Evolutionary conservation across 2,888 invertebrate species (phyloP), one percentile per base, ranked within the genome.

Genomic region (Glaucopsyche alexis): DNA sequence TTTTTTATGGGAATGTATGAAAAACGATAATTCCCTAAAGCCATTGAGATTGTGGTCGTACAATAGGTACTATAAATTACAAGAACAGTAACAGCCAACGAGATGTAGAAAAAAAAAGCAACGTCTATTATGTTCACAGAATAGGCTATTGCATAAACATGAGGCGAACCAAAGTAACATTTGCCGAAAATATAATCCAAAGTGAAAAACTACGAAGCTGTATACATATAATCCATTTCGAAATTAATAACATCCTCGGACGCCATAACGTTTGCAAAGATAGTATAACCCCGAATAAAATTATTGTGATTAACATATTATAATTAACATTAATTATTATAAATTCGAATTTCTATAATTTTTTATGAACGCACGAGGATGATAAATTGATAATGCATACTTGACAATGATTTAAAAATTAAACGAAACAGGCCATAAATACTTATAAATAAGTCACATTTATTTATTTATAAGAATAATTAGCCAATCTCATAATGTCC

Each of bases 201-300:
- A 29, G 47, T 69, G 49, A 47, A 49, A 42, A 49, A 69, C 69
- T 69, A 69, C 47, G n/a, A 69, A 69, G 69, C 69, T 69, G 13
- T 66, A 42, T 65, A n/a, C n/a, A n/a, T n/a, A 65, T 66, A 40
- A 42, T 9, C 14, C 7, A 45, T 69, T 47, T 29, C 49, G 19
- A 69, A 69, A 49, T 7, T 49, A 47, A 69, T 14, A 49, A 29
- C 47, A 69, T 49, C 69, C 47, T 69, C 69, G 29, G 29, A 49
- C 69, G 49, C 13, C 47, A 19, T 69, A 60, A 29, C 38, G 19
- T 29, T 29, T 42, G 42, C 7, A 42, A 42, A 4, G 42, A 42
- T 8, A 60, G 9, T 55, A 11, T 55, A 55, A 19, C 4, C 19
- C 55, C 8, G 52, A 52, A 16, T 16, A 52, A n/a, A 52, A 1